Conservation (phyloP, 2,888 invertebrate species). For the Drosophila testacea region DNA sequence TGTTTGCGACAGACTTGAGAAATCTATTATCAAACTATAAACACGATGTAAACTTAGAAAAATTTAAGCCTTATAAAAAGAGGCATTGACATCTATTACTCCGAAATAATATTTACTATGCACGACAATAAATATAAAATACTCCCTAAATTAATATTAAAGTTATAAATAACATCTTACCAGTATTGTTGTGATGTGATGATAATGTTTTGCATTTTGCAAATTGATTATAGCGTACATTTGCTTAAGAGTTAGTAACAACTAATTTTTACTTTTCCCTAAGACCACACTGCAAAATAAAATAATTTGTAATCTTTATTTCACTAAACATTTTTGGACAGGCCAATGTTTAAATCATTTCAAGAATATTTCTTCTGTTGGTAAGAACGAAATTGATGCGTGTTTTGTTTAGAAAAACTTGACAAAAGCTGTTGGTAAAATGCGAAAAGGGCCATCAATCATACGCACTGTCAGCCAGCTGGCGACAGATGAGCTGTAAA, state of each 20-base stretch:
- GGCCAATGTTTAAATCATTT: conserved; percentile 19
- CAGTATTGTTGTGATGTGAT: conserved; percentile 74
- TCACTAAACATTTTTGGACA: neutral
- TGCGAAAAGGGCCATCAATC: conserved; percentile 61
- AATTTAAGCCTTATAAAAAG: too few relatives aligned
- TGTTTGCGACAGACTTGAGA: neutral
- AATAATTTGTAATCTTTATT: conserved; percentile 7
- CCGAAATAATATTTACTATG: too few relatives aligned
- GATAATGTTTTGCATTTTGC: conserved; percentile 68
- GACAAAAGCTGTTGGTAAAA: conserved; percentile 28
- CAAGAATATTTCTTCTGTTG: neutral
- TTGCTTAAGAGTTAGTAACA: conserved; percentile 16
- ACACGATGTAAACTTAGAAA: too few relatives aligned
- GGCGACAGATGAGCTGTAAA: conserved; percentile 54
- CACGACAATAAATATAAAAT: too few relatives aligned
- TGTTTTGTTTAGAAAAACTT: conserved; percentile 20
- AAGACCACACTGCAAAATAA: conserved; percentile 18
- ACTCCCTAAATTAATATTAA: too few relatives aligned
- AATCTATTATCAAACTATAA: neutral
- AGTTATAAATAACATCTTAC: conserved; percentile 57
- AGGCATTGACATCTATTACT: too few relatives aligned
- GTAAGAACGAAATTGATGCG: conserved; percentile 27
- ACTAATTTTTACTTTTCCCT: conserved; percentile 15
- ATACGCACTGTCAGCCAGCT: conserved; percentile 60
- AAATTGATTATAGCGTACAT: conserved; percentile 12